Conservation (phyloP, 2,888 invertebrate species). For the Tenodera sinensis region DNA sequence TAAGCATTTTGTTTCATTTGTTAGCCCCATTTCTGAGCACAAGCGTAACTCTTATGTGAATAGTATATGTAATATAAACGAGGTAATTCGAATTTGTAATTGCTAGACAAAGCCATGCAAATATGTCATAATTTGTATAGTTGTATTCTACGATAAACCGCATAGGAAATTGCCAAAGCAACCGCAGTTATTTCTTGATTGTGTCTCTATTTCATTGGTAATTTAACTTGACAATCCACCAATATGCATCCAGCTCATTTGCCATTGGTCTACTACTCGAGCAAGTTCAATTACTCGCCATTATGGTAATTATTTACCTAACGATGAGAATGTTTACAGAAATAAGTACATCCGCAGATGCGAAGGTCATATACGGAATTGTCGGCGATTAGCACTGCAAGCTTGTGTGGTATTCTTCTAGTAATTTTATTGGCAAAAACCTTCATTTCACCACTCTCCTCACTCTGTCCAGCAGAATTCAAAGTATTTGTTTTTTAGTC, state of each 20-base stretch:
- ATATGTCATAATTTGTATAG: too few species aligned
- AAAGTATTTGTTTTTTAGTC: too few species aligned
- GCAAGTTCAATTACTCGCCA: neutral
- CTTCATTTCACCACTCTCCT: too few species aligned
- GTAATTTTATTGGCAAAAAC: too few species aligned
- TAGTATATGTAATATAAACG: too few species aligned
- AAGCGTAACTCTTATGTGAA: too few species aligned
- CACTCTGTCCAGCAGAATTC: too few species aligned
- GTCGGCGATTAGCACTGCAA: neutral
- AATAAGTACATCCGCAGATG: neutral
- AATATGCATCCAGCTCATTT: neutral
- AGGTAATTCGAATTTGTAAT: too few species aligned
- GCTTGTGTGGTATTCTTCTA: neutral
- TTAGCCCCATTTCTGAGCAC: too few species aligned
- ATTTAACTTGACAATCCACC: neutral
- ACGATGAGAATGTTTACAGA: neutral
- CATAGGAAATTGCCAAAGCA: neutral
- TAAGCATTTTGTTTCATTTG: too few species aligned
- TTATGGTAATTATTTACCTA: neutral
- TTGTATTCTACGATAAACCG: too few species aligned
- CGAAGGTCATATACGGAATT: neutral
- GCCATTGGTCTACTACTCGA: neutral
- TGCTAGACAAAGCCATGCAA: too few species aligned
- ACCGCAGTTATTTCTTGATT: neutral
- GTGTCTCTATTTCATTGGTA: neutral